These are phyloP conservation scores for Sander lucioperca DNA, from an alignment of 2,113 vertebrate species.

Conservation along the genomic window DNA sequence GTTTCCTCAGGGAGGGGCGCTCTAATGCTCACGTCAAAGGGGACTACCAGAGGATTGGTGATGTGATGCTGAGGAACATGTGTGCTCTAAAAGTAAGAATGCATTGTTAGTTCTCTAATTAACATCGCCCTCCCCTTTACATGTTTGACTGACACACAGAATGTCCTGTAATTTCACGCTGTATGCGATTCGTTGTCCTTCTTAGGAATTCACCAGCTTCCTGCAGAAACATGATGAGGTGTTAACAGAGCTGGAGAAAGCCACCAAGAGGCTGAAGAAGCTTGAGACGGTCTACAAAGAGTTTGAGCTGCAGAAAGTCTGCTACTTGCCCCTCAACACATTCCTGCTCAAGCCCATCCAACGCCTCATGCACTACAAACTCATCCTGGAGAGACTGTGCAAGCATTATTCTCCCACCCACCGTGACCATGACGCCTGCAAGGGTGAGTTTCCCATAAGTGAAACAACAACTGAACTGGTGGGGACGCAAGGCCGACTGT, in stretches of 20 bases:
- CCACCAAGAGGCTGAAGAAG: constrained; percentile 88
- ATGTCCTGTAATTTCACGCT: not conserved
- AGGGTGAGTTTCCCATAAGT: constrained; percentile 79
- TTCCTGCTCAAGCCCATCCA: constrained; percentile 97
- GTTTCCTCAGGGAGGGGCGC: constrained; percentile 89
- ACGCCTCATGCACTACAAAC: constrained; percentile 94
- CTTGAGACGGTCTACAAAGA: constrained; percentile 92
- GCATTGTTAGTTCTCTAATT: not conserved
- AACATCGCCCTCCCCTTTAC: no score
- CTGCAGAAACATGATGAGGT: constrained; percentile 92
- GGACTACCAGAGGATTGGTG: constrained; percentile 91
- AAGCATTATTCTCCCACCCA: constrained; percentile 85
- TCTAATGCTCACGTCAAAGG: constrained; percentile 84
- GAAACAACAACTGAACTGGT: no score
- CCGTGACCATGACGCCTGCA: constrained; percentile 87
- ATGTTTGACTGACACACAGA: not conserved
- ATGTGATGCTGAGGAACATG: constrained; percentile 95
- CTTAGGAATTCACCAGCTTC: constrained; percentile 89
- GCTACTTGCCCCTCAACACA: constrained; percentile 94
- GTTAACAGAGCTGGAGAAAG: constrained; percentile 91
- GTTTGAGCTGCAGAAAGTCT: constrained; percentile 97
- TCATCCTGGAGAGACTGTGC: constrained; percentile 92
- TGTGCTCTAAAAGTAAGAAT: constrained; percentile 88
- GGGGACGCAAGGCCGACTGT: no score
- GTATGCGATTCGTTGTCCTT: not conserved